These are phyloP conservation scores for Oceanites oceanicus DNA, from an alignment of 2,113 vertebrate species.

Conservation along the genomic window DNA sequence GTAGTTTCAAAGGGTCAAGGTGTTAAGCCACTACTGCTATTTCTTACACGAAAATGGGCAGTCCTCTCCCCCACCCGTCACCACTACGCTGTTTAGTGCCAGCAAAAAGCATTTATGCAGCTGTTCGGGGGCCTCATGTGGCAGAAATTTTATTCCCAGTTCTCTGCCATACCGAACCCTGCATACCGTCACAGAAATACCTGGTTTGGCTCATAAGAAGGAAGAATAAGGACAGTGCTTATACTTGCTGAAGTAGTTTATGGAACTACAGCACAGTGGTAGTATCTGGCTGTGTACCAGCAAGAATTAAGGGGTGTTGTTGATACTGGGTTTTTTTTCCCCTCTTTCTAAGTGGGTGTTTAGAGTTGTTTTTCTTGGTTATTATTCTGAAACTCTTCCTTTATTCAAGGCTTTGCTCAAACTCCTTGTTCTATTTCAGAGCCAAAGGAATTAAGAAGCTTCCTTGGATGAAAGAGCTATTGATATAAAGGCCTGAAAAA, in stretches of 20 bases:
- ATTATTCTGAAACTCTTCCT: not conserved
- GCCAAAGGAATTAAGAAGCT: not conserved
- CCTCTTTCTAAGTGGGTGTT: not conserved
- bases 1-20: not conserved
- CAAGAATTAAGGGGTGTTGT: not conserved
- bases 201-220: not conserved
- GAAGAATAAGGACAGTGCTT: not conserved
- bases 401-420: not conserved
- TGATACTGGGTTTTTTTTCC: rapidly evolving
- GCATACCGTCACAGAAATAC: not conserved
- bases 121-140: not conserved
- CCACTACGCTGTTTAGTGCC: not conserved
- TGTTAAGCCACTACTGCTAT: not conserved
- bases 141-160: not conserved
- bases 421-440: not conserved
- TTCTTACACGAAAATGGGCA: not conserved
- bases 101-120: not conserved
- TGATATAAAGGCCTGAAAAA: not conserved
- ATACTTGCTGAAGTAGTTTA: not conserved
- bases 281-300: not conserved
- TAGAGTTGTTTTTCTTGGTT: not conserved
- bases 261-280: not conserved
- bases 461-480: not conserved
- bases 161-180: not conserved
- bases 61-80: not conserved